Conservation (phyloP, 2,888 invertebrate species). For the Amphipoea oculea region DNA sequence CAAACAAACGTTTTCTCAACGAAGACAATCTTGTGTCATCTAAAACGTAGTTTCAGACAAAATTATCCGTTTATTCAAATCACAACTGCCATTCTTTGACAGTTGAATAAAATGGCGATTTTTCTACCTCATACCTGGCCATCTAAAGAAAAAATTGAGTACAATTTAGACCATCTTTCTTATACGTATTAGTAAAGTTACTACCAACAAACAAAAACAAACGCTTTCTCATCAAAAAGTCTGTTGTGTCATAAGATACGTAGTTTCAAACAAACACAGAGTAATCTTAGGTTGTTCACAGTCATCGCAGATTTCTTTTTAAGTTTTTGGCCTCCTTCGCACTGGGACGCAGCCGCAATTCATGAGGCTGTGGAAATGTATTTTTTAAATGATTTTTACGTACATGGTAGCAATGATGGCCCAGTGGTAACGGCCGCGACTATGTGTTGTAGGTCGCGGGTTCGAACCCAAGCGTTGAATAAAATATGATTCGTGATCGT, state of each 20-base stretch:
- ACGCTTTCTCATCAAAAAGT: constrained; percentile 22
- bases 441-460: too few relatives aligned
- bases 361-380: neutral
- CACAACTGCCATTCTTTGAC: neutral
- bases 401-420: neutral
- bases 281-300: constrained; percentile 31
- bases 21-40: neutral
- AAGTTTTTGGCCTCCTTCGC: constrained; percentile 1
- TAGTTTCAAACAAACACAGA: constrained; percentile 29
- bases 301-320: constrained; percentile 20
- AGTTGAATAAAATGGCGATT: neutral
- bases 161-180: neutral
- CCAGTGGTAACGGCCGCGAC: neutral
- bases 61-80: neutral
- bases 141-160: neutral
- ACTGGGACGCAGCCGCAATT: neutral
- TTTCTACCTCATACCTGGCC: neutral
- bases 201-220: constrained; percentile 13
- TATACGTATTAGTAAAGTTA: neutral
- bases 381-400: neutral
- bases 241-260: constrained; percentile 8
- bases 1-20: too few relatives aligned
- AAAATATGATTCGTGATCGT: too few relatives aligned
- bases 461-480: neutral
- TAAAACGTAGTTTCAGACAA: neutral